Conservation (phyloP, 2,797 vertebrate genomes). For the Anomalospiza imberbis region DNA sequence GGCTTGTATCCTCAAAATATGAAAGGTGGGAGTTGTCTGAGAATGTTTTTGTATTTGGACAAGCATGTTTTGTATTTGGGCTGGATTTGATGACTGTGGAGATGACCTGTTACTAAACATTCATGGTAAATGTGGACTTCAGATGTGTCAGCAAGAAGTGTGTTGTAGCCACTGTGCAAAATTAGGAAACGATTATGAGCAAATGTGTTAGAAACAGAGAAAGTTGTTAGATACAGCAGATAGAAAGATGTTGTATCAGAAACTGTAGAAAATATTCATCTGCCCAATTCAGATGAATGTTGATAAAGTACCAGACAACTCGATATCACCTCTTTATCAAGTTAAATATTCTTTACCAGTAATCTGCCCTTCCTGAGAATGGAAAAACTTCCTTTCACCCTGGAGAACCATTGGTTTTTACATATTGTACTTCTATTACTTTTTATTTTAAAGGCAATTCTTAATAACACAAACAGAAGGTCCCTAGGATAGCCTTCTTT, state of each 20-base stretch:
- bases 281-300: not conserved
- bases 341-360: not conserved
- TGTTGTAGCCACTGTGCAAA: not conserved
- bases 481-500: not conserved
- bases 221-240: not conserved
- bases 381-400: not conserved
- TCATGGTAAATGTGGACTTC: not conserved
- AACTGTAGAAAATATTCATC: not conserved
- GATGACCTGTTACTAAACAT: not conserved
- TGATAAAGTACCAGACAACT: not conserved
- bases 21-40: not conserved
- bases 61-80: no score
- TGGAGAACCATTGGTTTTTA: not conserved
- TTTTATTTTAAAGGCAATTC: not conserved
- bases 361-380: not conserved
- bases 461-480: not conserved
- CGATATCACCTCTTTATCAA: not conserved
- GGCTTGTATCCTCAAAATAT: not conserved
- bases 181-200: not conserved
- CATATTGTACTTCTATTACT: not conserved
- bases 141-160: not conserved
- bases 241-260: not conserved
- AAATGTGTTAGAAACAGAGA: not conserved
- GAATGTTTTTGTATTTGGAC: no score
- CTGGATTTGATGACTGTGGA: not conserved